A percentile compares a stretch with the other conserved stretches of the same genome.
Conservation (phyloP, 1,140 invertebrate species). For the Ceratoteleas bidentatus region DNA sequence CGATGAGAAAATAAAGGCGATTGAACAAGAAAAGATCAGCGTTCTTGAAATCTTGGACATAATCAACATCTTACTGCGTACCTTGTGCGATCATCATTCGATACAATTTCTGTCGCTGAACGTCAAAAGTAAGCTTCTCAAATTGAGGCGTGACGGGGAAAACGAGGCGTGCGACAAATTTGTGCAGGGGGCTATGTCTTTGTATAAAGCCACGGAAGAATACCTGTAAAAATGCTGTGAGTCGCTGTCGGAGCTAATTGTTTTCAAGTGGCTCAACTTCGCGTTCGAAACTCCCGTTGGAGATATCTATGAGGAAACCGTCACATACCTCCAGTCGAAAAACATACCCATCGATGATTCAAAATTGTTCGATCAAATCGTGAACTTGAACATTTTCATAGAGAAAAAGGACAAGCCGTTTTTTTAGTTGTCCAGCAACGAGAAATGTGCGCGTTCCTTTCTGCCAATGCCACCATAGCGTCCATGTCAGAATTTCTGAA, state of each 20-base stretch:
- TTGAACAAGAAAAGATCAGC: constrained; percentile 40
- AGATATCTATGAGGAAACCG: constrained; percentile 2
- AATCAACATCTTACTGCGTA: constrained; percentile 1
- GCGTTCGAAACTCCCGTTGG: background rate
- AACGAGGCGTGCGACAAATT: constrained; percentile 22
- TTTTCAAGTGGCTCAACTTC: constrained; percentile 44
- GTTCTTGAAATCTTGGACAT: constrained; percentile 25
- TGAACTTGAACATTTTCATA: background rate
- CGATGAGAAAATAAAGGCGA: constrained; percentile 9
- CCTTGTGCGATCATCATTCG: constrained; percentile 1
- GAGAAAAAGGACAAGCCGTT: background rate
- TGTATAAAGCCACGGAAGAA: constrained; percentile 22
- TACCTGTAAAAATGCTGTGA: constrained; percentile 36
- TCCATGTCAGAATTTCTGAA: constrained; percentile 3
- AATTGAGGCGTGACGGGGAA: constrained; percentile 22
- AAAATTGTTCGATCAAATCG: constrained; percentile 8
- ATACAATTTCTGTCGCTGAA: constrained; percentile 17
- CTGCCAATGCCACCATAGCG: background rate
- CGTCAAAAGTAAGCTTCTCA: constrained; percentile 5
- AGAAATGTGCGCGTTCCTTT: background rate
- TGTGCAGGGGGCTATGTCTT: constrained; percentile 11
- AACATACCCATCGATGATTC: constrained; percentile 8
- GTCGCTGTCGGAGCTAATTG: constrained; percentile 12
- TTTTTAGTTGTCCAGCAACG: constrained; percentile 1
- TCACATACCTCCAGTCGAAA: constrained; percentile 4